A percentile compares a stretch with the other conserved stretches of the same genome.
phyloP scores from a whole-genome alignment of 2,888 invertebrate genomes.

The Eupithecia exiguata region DNA sequence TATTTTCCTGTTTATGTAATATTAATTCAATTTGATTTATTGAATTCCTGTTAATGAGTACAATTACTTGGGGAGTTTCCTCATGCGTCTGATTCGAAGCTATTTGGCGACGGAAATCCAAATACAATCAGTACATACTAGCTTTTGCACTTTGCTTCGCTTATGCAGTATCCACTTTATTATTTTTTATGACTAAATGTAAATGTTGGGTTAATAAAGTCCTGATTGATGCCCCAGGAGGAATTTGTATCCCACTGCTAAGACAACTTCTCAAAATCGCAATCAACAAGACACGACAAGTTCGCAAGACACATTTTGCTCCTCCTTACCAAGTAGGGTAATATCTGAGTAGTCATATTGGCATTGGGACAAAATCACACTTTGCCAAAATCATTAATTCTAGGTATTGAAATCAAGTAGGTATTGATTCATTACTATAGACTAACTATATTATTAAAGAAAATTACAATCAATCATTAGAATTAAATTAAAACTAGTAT shows the following conservation, averaged over 20 bases:
- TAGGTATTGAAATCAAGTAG: too few relatives aligned
- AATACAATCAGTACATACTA: not conserved
- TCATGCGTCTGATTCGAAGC: slow-evolving; percentile 15
- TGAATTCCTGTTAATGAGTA: slow-evolving; percentile 12
- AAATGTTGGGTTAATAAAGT: too few relatives aligned
- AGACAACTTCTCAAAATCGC: not conserved
- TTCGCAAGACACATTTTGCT: too few relatives aligned
- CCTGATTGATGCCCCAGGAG: too few relatives aligned
- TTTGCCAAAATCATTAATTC: not conserved
- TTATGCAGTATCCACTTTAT: not conserved
- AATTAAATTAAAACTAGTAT: too few relatives aligned
- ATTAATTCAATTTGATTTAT: not conserved
- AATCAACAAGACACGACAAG: too few relatives aligned
- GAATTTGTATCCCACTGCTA: too few relatives aligned
- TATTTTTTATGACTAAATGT: not conserved
- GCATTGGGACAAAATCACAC: not conserved
- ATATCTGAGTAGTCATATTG: not conserved
- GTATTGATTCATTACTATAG: too few relatives aligned
- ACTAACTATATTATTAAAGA: too few relatives aligned
- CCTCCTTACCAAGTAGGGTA: not conserved
- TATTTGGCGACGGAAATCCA: slow-evolving; percentile 35
- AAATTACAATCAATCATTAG: too few relatives aligned
- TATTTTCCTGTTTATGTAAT: slow-evolving; percentile 26
- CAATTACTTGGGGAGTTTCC: slow-evolving; percentile 16
- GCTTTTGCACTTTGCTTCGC: not conserved